Evolutionary conservation across 2,888 invertebrate species (phyloP).

Genomic region (Panopea generosa): DNA sequence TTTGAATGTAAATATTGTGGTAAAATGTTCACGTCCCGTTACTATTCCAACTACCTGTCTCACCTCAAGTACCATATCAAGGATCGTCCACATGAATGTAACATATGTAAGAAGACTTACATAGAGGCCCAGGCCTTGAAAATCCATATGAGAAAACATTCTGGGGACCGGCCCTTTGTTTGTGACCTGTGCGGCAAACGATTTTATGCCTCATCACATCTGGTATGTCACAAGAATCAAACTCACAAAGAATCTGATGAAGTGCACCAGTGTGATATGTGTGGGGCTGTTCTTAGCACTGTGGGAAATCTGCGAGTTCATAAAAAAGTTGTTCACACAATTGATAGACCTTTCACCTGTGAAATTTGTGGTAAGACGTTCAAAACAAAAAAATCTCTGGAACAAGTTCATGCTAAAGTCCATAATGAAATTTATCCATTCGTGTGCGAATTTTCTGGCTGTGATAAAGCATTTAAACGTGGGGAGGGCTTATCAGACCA

Average conservation of each 20-base stretch:
- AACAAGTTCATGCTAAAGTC: constrained; percentile 48
- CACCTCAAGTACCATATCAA: constrained; percentile 56
- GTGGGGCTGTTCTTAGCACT: constrained; percentile 40
- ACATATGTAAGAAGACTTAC: constrained; percentile 50
- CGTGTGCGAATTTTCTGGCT: constrained; percentile 46
- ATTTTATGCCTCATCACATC: constrained; percentile 39
- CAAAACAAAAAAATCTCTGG: constrained; percentile 49
- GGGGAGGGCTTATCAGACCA: constrained; percentile 39
- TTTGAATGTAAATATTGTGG: constrained; percentile 60
- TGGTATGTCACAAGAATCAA: constrained; percentile 39
- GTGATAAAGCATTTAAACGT: constrained; percentile 51
- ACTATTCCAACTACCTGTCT: constrained; percentile 38
- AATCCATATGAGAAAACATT: constrained; percentile 53
- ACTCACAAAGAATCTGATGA: constrained; percentile 33
- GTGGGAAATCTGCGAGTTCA: constrained; percentile 44
- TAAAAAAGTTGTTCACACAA: constrained; percentile 43
- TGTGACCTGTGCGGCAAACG: constrained; percentile 56
- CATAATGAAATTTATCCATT: constrained; percentile 44
- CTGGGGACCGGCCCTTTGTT: constrained; percentile 37
- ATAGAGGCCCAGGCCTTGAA: constrained; percentile 45
- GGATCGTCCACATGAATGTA: constrained; percentile 40
- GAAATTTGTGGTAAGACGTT: constrained; percentile 59
- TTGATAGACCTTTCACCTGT: constrained; percentile 54
- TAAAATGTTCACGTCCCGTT: constrained; percentile 42
- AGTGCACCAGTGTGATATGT: constrained; percentile 48